Percentiles rank a stretch among this genome's conserved stretches.
These are phyloP conservation scores for Amblyopsis rosae DNA, from an alignment of 2,113 vertebrate species.

Conservation along the genomic window DNA sequence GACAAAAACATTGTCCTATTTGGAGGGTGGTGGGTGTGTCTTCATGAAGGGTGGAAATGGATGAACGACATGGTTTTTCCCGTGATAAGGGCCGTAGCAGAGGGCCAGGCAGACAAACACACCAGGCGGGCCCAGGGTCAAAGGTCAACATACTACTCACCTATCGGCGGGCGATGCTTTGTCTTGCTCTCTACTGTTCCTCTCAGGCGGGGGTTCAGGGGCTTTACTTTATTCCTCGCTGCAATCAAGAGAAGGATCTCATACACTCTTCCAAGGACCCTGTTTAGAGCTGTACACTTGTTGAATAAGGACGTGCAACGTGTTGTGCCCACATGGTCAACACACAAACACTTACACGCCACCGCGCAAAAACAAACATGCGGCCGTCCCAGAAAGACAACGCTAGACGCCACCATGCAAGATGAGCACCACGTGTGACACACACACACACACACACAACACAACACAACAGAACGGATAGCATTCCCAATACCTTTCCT, in stretches of 20 bases:
- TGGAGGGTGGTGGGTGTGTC: no score
- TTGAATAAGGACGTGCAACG: not conserved
- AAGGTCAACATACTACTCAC: constrained; percentile 43
- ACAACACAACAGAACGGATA: not conserved
- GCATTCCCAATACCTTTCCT: constrained; percentile 55
- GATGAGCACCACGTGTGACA: not conserved
- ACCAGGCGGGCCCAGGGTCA: not conserved
- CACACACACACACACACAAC: not conserved
- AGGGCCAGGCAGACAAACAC: not conserved
- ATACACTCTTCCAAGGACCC: constrained; percentile 1
- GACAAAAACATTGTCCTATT: no score
- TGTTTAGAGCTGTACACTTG: not conserved
- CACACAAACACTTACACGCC: not conserved
- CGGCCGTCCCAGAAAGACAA: not conserved
- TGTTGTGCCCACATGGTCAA: not conserved
- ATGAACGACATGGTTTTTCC: no score
- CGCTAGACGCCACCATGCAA: not conserved
- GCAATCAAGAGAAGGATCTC: constrained; percentile 50
- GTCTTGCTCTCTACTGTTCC: constrained; percentile 31
- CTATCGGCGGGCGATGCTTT: constrained; percentile 15
- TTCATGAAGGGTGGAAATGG: no score
- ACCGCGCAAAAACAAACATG: not conserved
- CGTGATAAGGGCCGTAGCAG: no score
- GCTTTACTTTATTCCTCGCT: constrained; percentile 64
- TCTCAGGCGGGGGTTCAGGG: constrained; percentile 34